phyloP scores from a whole-genome alignment of 2,888 invertebrate genomes.

The Seira musarum region DNA sequence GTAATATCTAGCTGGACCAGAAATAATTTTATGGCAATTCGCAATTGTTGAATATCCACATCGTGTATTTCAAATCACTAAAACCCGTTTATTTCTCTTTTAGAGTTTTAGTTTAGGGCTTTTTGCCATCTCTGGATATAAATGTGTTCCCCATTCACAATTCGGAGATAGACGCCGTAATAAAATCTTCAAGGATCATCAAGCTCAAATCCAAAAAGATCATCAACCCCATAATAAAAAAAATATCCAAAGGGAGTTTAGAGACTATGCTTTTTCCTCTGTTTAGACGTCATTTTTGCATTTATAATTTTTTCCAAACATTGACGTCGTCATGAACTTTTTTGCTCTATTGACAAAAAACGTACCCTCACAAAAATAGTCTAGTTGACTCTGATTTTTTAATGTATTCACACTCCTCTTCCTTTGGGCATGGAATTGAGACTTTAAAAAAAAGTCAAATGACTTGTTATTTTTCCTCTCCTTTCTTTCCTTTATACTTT shows the following conservation, averaged over 20 bases:
- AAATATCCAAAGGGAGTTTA: background rate
- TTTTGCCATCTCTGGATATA: no score
- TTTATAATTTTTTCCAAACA: constrained; percentile 48
- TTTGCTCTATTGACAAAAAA: constrained; percentile 52
- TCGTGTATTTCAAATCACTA: no score
- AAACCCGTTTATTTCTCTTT: no score
- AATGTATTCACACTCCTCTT: constrained; percentile 45
- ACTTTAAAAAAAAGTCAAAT: constrained; percentile 25
- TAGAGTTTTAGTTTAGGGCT: no score
- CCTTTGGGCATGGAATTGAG: background rate
- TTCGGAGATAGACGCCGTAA: constrained; percentile 21
- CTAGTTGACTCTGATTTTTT: constrained; percentile 30
- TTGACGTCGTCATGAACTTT: background rate
- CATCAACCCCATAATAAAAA: constrained; percentile 5
- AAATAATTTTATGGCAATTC: no score
- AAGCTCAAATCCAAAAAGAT: constrained; percentile 49
- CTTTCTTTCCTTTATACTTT: constrained; percentile 48
- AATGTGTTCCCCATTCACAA: no score
- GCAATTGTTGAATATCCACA: no score
- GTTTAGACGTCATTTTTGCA: constrained; percentile 34
- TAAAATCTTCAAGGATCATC: constrained; percentile 61
- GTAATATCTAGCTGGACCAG: no score
- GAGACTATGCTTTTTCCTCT: no score
- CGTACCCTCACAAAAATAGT: no score
- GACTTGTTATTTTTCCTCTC: constrained; percentile 44